These are phyloP conservation scores for Vultur gryphus DNA, from an alignment of 2,797 vertebrate genomes.

Conservation along the genomic window DNA sequence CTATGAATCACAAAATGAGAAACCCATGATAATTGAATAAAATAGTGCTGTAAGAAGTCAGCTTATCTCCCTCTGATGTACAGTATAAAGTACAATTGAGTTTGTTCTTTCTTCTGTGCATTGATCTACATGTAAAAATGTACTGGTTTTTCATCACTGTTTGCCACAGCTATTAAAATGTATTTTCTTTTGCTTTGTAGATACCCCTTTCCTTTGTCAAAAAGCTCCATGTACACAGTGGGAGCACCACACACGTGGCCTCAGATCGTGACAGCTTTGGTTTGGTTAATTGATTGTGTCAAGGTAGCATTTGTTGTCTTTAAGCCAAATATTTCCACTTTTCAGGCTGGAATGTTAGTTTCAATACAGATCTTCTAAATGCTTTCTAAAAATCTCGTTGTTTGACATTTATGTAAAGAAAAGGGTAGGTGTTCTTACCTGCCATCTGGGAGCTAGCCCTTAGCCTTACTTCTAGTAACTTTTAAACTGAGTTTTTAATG, in stretches of 20 bases:
- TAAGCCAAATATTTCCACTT: background rate
- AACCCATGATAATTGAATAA: background rate
- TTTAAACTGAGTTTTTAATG: background rate
- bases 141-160: background rate
- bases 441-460: background rate
- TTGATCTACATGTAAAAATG: background rate
- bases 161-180: background rate
- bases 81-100: background rate
- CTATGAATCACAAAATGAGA: background rate
- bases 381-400: background rate
- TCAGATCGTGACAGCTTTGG: constrained; percentile 88
- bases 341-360: background rate
- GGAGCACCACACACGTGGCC: constrained; percentile 98
- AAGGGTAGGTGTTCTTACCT: background rate
- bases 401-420: background rate
- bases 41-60: background rate
- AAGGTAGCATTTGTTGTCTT: constrained; percentile 77
- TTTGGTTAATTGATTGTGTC: constrained; percentile 93
- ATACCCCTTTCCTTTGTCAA: constrained; percentile 92
- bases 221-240: constrained; percentile 96
- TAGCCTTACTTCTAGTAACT: background rate
- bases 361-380: background rate
- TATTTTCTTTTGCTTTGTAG: constrained; percentile 66
- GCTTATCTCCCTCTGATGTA: background rate
- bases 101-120: background rate